Evolutionary conservation across 2,113 vertebrate species (phyloP).

Genomic region (Turnix velox): DNA sequence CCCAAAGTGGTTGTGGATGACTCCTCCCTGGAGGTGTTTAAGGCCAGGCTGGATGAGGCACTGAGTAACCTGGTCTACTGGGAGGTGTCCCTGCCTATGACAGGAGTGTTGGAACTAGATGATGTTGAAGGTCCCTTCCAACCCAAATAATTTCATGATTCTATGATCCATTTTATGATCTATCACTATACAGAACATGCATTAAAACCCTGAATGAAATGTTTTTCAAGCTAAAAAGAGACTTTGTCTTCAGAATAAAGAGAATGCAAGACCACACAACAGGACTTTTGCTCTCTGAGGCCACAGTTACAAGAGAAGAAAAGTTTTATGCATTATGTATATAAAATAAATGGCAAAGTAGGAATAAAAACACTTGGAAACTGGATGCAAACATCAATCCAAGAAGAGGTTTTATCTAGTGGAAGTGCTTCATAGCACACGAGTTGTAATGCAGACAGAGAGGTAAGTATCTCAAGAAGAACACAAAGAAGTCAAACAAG

Average conservation of each 20-base stretch:
- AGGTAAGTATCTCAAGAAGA: not conserved
- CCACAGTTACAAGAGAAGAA: not conserved
- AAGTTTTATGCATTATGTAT: not conserved
- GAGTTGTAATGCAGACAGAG: not conserved
- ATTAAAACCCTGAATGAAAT: constrained; percentile 35
- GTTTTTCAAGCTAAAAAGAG: constrained; percentile 9
- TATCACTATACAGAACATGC: not conserved
- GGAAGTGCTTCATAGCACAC: not conserved
- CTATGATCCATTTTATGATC: too few species aligned
- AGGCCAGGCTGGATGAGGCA: too few species aligned
- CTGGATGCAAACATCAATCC: not conserved
- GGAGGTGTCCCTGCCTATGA: too few species aligned
- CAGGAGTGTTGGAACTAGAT: too few species aligned
- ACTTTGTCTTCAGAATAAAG: not conserved
- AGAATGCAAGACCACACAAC: constrained; percentile 1
- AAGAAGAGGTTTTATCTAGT: not conserved
- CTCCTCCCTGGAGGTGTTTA: too few species aligned
- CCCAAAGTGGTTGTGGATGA: too few species aligned
- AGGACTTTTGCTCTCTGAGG: not conserved
- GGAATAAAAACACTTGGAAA: not conserved
- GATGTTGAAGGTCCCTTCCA: too few species aligned
- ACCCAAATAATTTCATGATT: too few species aligned
- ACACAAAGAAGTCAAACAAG: not conserved
- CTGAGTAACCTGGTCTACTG: too few species aligned
- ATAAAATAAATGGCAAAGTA: not conserved